A percentile compares a stretch with the other conserved stretches of the same genome.
Conservation (phyloP, 2,888 invertebrate genomes). For the Galerucella nymphaeae region DNA sequence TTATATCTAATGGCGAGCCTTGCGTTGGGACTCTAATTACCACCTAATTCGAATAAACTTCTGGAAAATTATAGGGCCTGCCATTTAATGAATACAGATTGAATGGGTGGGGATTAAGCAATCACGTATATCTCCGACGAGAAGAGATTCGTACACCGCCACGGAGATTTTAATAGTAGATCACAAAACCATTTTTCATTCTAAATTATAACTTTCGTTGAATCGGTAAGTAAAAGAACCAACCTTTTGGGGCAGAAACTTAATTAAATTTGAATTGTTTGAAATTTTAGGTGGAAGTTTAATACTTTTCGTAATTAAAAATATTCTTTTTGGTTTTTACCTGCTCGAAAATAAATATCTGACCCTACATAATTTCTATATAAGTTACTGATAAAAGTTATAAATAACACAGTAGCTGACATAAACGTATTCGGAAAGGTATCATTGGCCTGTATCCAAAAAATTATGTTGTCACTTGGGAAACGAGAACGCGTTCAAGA, state of each 20-base stretch:
- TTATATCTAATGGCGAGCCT: conserved; percentile 41
- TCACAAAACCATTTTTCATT: conserved; percentile 54
- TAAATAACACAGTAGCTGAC: conserved; percentile 53
- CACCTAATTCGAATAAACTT: conserved; percentile 55
- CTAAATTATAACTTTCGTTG: conserved; percentile 36
- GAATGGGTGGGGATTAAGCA: conserved; percentile 42
- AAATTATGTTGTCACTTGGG: neutral
- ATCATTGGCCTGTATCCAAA: neutral
- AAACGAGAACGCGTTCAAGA: too few species aligned
- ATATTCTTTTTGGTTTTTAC: conserved; percentile 22
- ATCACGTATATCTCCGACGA: conserved; percentile 37
- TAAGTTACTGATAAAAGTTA: conserved; percentile 9
- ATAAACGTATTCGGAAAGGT: neutral
- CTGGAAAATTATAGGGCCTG: conserved; percentile 58
- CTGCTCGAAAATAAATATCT: conserved; percentile 22
- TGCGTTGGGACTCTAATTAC: conserved; percentile 50
- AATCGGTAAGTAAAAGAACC: conserved; percentile 27
- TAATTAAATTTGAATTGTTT: conserved; percentile 33
- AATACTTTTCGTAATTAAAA: conserved; percentile 26
- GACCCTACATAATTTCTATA: conserved; percentile 1
- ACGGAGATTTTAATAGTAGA: conserved; percentile 61
- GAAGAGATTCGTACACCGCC: conserved; percentile 38
- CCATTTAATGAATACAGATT: conserved; percentile 50
- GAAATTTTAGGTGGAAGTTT: conserved; percentile 15
- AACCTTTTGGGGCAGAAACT: conserved; percentile 27